These are phyloP conservation scores for Dysmachus trigonus DNA, from an alignment of 2,888 invertebrate genomes.

Conservation along the genomic window DNA sequence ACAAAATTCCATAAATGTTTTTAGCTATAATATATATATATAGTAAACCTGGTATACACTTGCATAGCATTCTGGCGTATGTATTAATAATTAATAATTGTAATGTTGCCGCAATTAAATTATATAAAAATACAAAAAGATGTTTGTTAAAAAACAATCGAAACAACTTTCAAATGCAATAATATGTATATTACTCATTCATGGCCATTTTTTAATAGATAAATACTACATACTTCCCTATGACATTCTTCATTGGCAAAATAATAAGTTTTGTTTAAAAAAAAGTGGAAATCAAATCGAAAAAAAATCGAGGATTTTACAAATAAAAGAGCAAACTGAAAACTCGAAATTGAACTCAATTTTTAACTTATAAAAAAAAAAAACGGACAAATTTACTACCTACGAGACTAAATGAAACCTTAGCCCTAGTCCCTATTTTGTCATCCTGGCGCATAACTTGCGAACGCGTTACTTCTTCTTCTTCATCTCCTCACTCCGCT, in stretches of 20 bases:
- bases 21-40: slow-evolving; percentile 20
- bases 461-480: not conserved
- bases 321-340: slow-evolving; percentile 14
- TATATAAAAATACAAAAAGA: slow-evolving; percentile 36
- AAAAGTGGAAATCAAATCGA: not conserved
- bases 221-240: slow-evolving; percentile 31
- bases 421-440: not conserved
- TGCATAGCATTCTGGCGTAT: slow-evolving; percentile 43
- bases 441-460: not conserved
- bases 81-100: slow-evolving; percentile 36
- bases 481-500: not conserved
- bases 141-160: slow-evolving; percentile 40
- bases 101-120: slow-evolving; percentile 40
- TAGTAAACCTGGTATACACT: slow-evolving; percentile 28
- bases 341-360: not conserved
- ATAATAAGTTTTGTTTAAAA: slow-evolving; percentile 5
- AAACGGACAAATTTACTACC: slow-evolving; percentile 11
- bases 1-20: slow-evolving; percentile 34
- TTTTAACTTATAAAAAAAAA: not conserved
- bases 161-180: slow-evolving; percentile 42
- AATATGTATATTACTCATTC: slow-evolving; percentile 42
- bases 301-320: not conserved
- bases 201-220: slow-evolving; percentile 38
- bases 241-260: slow-evolving; percentile 34
- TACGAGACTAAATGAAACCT: slow-evolving; percentile 7